Percentiles rank a stretch among this genome's conserved stretches.
phyloP scores from a whole-genome alignment of 2,888 invertebrate species.

The Eristalis pertinax region DNA sequence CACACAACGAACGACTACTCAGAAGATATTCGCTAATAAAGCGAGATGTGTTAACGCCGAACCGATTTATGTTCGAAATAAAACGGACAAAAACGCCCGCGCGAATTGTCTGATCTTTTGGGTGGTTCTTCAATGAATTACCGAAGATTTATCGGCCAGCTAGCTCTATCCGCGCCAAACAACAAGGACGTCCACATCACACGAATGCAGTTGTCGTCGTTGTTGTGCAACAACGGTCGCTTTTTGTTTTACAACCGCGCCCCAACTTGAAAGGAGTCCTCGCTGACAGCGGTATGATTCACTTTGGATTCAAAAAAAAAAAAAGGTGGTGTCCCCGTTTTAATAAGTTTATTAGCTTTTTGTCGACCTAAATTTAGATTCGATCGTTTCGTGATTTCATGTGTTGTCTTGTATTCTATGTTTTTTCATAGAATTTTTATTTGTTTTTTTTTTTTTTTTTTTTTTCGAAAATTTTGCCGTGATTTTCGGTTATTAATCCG shows the following conservation, averaged over 20 bases:
- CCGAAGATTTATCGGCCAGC: neutral
- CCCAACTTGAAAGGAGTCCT: neutral
- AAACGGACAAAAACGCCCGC: neutral
- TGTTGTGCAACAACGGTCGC: neutral
- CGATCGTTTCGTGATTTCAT: neutral
- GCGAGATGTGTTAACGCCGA: neutral
- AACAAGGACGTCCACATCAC: neutral
- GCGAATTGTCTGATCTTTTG: neutral
- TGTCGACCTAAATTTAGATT: constrained; percentile 11
- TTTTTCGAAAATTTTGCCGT: neutral
- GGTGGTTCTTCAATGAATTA: neutral
- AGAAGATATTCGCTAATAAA: constrained; percentile 1
- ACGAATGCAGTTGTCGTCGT: neutral
- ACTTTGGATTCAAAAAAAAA: neutral
- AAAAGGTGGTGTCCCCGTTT: neutral
- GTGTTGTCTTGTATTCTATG: neutral
- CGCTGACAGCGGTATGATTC: neutral
- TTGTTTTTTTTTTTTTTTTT: too few relatives aligned
- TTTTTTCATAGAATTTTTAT: neutral
- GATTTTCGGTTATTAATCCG: constrained; percentile 5
- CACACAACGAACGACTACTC: neutral
- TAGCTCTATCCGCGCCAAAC: too few relatives aligned
- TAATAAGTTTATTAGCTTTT: constrained; percentile 19
- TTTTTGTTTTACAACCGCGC: neutral
- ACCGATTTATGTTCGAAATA: neutral